phyloP scores from a whole-genome alignment of 2,797 vertebrate species.

The Sebastes kiyomatsui region DNA sequence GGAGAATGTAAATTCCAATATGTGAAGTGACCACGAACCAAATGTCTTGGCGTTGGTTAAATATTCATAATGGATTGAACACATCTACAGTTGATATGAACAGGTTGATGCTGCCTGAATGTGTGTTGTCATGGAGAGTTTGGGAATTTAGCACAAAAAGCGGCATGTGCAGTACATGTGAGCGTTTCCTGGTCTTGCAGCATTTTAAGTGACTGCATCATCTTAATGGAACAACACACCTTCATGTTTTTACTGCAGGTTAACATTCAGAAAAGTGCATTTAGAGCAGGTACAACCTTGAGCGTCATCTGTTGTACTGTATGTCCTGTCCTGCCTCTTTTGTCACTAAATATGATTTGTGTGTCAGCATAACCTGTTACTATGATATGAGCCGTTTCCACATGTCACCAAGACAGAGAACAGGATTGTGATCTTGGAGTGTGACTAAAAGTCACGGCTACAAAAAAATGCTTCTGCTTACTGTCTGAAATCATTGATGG shows the following conservation, averaged over 20 bases:
- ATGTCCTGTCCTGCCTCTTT: background rate
- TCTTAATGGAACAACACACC: background rate
- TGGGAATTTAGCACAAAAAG: background rate
- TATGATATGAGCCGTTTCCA: background rate
- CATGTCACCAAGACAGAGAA: background rate
- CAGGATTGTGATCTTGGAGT: background rate
- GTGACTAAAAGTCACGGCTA: conserved; percentile 16
- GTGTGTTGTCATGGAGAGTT: background rate
- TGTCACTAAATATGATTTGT: background rate
- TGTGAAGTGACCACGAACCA: background rate
- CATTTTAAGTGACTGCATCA: background rate
- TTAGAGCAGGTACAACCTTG: background rate
- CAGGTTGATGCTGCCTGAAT: background rate
- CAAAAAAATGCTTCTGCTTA: background rate
- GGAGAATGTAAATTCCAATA: conserved; percentile 8
- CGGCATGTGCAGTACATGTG: no score
- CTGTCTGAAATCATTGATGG: background rate
- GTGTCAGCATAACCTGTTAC: conserved; percentile 5
- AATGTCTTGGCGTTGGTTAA: conserved; percentile 6
- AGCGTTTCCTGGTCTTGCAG: background rate
- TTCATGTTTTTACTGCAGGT: background rate
- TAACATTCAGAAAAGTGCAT: background rate
- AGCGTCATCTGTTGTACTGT: background rate
- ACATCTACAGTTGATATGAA: background rate
- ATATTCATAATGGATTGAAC: conserved; percentile 10